A percentile compares a stretch with the other conserved stretches of the same genome.
These are phyloP conservation scores for Meda fulgida DNA, from an alignment of 2,797 vertebrate genomes.

Conservation along the genomic window DNA sequence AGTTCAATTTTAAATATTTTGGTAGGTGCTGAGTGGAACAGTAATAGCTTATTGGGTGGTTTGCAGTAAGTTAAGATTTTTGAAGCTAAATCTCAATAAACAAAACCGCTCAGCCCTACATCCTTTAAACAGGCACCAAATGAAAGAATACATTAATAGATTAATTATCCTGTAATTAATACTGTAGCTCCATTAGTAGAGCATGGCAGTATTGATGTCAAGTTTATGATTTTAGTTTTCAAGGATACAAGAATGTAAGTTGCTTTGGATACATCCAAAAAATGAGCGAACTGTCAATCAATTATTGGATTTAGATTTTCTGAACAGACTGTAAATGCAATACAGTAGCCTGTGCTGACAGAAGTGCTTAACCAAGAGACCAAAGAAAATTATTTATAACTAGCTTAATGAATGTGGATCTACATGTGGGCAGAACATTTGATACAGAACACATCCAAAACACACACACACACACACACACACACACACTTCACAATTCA, in stretches of 20 bases:
- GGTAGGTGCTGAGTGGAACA: constrained; percentile 29
- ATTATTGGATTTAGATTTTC: constrained; percentile 10
- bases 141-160: not conserved
- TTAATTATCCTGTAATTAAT: not conserved
- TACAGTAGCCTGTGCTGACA: not conserved
- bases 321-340: not conserved
- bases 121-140: not conserved
- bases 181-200: too few relatives aligned
- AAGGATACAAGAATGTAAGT: not conserved
- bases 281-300: not conserved
- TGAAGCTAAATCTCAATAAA: not conserved
- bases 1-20: constrained; percentile 50
- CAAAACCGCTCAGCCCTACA: not conserved
- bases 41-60: constrained; percentile 13
- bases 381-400: too few relatives aligned
- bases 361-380: not conserved
- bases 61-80: not conserved
- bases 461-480: not conserved
- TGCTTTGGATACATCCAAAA: not conserved
- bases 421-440: not conserved
- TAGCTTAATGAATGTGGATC: not conserved
- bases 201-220: not conserved
- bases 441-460: not conserved
- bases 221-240: not conserved
- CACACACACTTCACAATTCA: too few relatives aligned